Evolutionary conservation across 1,140 invertebrate genomes (phyloP), one percentile per base, ranked within the genome.

Genomic region (Bombus impatiens): DNA sequence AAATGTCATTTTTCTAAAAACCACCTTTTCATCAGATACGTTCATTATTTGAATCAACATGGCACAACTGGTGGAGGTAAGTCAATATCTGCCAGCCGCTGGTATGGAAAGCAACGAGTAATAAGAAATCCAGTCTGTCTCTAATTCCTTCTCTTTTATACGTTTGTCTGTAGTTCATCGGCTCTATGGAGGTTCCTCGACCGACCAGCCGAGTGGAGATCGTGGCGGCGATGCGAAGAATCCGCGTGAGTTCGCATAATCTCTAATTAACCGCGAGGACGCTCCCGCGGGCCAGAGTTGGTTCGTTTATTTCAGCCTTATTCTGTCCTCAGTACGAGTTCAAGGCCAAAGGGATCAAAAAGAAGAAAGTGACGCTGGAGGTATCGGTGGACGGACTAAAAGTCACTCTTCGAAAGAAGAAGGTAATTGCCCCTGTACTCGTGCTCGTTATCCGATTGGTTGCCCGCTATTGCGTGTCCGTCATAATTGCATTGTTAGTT

Each of bases 201-300:
- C 99, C 99, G 13, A 98, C 98, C 81, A 99, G 98, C 94, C 96
- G 99, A 91, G 97, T 99, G 88, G 99, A 99, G 96, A 99, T 99
- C 94, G 99, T 99, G 70, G 98, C 99, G 78, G 99, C 99, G 79
- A 99, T 99, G 99, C 97, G 99, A 86, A 96, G 98, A 94, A 99
- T 99, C 94, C 96, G 99, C 93, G 98, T 99, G 96, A 98, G 98
- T 97, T 92, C 79, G 37, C 86, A 81, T 84, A 88, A 90, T 85
- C 62, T 78, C 67, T 86, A 80, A 86, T 90, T 90, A 90, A 84
- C 47, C 70, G n/a, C 10, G 47, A 32, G n/a, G 53, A 13, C 15
- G 37, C 32, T 12, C 37, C 18, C 59, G 47, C 25, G 28, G 47
- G 35, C n/a, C 10, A 22, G 53, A 78, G 37, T 62, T 22, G 28